Conservation (phyloP, 2,797 vertebrate species). For the Acipenser oxyrinchus region DNA sequence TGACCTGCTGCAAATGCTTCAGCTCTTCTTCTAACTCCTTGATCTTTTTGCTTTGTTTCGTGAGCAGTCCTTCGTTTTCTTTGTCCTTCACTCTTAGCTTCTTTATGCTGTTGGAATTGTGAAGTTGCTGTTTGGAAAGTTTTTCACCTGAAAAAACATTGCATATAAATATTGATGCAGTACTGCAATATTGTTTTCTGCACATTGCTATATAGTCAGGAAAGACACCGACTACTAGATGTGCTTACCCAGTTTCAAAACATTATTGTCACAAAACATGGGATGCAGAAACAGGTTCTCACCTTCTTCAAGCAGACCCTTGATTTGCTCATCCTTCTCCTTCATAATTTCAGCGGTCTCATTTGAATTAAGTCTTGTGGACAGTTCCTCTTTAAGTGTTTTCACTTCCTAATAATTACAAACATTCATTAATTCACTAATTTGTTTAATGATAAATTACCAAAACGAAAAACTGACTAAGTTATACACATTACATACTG, state of each 20-base stretch:
- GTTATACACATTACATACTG: too few species aligned
- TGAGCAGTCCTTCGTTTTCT: conserved; percentile 69
- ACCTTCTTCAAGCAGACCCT: conserved; percentile 93
- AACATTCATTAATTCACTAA: too few species aligned
- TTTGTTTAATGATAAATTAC: too few species aligned
- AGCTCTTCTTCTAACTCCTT: conserved; percentile 85
- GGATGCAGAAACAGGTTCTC: conserved; percentile 9
- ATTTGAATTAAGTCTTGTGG: conserved; percentile 79
- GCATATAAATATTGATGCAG: neutral
- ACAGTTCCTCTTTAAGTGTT: conserved; percentile 78
- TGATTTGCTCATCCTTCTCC: conserved; percentile 95
- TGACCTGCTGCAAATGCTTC: conserved; percentile 80
- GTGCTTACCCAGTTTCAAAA: too few species aligned
- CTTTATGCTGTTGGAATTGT: conserved; percentile 95
- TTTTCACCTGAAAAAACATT: conserved; percentile 75
- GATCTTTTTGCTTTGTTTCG: conserved; percentile 78
- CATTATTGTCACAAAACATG: too few species aligned
- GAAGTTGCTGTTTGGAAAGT: conserved; percentile 92
- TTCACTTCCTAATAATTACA: conserved; percentile 74
- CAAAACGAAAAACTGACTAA: too few species aligned
- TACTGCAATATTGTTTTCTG: too few species aligned
- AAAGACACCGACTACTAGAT: too few species aligned
- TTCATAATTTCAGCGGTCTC: conserved; percentile 86
- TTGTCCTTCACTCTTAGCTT: conserved; percentile 92
- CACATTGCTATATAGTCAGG: too few species aligned